These are phyloP conservation scores for Crossaster papposus DNA, from an alignment of 53 echinoderm and acorn worm species.

Conservation along the genomic window DNA sequence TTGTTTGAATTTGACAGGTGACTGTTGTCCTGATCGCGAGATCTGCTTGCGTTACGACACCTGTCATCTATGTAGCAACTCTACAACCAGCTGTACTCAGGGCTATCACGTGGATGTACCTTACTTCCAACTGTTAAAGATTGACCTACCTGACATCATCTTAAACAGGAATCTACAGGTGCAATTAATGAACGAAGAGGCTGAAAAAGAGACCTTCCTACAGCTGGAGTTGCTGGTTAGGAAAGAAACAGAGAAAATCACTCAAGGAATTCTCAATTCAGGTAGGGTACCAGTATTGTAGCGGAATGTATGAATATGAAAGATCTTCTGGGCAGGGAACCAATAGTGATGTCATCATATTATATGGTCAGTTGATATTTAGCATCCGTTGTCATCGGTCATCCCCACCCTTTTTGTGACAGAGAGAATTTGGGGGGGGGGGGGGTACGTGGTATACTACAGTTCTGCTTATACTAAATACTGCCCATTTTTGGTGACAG, in stretches of 20 bases:
- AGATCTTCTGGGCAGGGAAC: background rate
- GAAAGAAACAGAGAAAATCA: slow-evolving; percentile 57
- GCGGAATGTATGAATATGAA: no score
- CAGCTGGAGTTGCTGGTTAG: slow-evolving; percentile 52
- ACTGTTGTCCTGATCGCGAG: slow-evolving; percentile 64
- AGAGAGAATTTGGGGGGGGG: no score
- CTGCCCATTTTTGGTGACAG: no score
- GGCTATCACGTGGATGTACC: slow-evolving; percentile 72
- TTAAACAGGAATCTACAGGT: slow-evolving; percentile 33
- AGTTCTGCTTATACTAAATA: no score
- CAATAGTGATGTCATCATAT: no score
- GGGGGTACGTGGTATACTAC: no score
- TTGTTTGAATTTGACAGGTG: no score
- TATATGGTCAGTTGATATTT: no score
- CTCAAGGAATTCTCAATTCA: slow-evolving; percentile 56
- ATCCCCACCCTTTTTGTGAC: no score
- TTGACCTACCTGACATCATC: slow-evolving; percentile 46
- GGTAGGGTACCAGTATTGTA: slow-evolving; percentile 18
- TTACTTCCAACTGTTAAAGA: slow-evolving; percentile 59
- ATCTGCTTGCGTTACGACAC: slow-evolving; percentile 49
- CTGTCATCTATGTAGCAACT: slow-evolving; percentile 69
- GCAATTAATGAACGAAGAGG: slow-evolving; percentile 55
- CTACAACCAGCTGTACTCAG: slow-evolving; percentile 43
- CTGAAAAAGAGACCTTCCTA: slow-evolving; percentile 59
- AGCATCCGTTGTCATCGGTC: no score